Evolutionary conservation across 2,113 vertebrate genomes (phyloP), one percentile per base, ranked within the genome.

Genomic region (Aptenodytes patagonicus): DNA sequence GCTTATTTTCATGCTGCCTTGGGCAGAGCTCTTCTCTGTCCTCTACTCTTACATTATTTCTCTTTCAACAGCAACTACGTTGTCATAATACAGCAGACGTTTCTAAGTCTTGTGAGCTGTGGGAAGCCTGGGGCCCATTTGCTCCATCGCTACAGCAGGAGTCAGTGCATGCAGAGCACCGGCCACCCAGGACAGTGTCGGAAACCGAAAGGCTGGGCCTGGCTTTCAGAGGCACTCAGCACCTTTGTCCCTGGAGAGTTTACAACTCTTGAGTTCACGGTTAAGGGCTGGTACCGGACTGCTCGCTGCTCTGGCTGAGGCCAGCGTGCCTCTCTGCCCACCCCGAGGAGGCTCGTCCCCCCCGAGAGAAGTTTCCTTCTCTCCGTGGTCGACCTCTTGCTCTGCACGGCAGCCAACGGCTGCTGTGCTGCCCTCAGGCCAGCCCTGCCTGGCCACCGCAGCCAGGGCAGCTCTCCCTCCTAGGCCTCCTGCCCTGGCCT

Each of bases 11-110:
- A 5, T 19, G 82, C 68, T 86, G 89, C 95, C 90, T 55, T 91
- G 93, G 95, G 90, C 95, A 95, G 70, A 95, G 94, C 94, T 79
- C 86, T 73, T 18, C 86, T 65, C 91, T 64, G 47, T 40, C 93
- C 78, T 89, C 91, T 57, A 0, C 61, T 85, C 70, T 51, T 11
- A 6, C 52, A 8, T 7, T 42, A 11, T 13, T 82, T 66, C 58
- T 89, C 68, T 70, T 85, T 55, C 51, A 80, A 38, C 24, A 61
- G 84, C 58, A 46, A 1, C 40, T 38, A 4, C 14, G 0, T 20
- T 19, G 57, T 15, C 58, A 5, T 21, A n/a, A 5, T 3, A 3
- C 31, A 24, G 68, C 55, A 31, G 17, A 8, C 3, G 2, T 47
- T 51, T 29, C 17, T 6, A 2, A 21, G 44, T 11, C 40, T 26